Evolutionary conservation across 2,888 invertebrate genomes (phyloP).

Genomic region (Rotaria magnacalcarata): DNA sequence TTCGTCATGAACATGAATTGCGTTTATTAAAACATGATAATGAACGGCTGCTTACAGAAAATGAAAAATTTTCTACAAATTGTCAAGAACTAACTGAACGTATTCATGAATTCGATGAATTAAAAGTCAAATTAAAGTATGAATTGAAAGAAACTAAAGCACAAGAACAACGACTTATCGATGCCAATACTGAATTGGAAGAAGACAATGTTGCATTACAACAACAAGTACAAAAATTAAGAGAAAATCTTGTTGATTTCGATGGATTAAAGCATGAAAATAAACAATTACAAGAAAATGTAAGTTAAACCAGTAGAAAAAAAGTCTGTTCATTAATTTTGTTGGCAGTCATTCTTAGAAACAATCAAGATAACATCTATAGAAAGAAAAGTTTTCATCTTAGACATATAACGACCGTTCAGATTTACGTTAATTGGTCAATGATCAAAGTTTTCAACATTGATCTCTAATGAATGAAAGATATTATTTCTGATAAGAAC

Average conservation of each 20-base stretch:
- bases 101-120: constrained; percentile 40
- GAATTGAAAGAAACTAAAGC: constrained; percentile 85
- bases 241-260: constrained; percentile 91
- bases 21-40: constrained; percentile 39
- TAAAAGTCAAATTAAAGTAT: constrained; percentile 65
- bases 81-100: constrained; percentile 39
- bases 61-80: constrained; percentile 37
- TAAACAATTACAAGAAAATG: constrained; percentile 75
- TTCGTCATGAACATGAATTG: constrained; percentile 39
- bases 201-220: constrained; percentile 95
- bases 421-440: too few species aligned
- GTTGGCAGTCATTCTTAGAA: background rate
- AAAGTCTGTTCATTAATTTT: background rate
- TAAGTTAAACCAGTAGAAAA: background rate
- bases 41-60: constrained; percentile 40
- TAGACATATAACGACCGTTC: too few species aligned
- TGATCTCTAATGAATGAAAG: too few species aligned
- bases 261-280: constrained; percentile 95
- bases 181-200: constrained; percentile 90
- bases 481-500: too few species aligned
- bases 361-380: too few species aligned
- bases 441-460: too few species aligned
- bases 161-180: constrained; percentile 80
- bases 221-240: constrained; percentile 88
- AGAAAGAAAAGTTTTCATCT: too few species aligned